Conservation (phyloP, 1,140 invertebrate species). For the Sycophaga agraensis region DNA sequence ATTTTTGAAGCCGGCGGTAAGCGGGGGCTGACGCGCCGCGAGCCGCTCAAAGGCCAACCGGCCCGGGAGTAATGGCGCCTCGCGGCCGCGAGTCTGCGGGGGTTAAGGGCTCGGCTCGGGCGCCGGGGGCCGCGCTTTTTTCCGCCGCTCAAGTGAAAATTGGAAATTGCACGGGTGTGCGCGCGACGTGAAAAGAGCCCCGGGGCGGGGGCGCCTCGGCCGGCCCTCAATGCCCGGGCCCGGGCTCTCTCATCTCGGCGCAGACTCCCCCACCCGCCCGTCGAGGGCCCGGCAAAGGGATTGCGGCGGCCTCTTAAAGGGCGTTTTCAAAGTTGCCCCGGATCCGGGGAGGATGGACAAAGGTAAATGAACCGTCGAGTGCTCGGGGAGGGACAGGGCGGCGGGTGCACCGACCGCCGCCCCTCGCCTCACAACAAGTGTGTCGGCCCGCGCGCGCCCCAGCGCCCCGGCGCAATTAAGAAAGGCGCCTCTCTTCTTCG, state of each 20-base stretch:
- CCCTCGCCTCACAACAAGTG: slow-evolving; percentile 11
- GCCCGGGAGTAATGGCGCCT: neutral
- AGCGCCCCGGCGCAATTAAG: too few species aligned
- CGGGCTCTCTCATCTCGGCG: slow-evolving; percentile 15
- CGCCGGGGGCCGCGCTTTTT: too few species aligned
- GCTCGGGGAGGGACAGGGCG: slow-evolving; percentile 15
- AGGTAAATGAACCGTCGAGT: slow-evolving; percentile 36
- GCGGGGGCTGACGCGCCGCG: too few species aligned
- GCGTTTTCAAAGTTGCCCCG: slow-evolving; percentile 13
- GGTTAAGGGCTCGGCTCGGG: neutral
- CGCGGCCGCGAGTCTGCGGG: neutral
- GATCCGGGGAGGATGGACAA: neutral
- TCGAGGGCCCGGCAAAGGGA: slow-evolving; percentile 2
- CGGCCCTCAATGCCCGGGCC: slow-evolving; percentile 5
- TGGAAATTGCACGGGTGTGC: too few species aligned
- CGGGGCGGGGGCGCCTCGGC: neutral
- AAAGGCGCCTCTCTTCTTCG: too few species aligned
- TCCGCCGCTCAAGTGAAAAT: too few species aligned
- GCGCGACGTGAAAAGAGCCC: too few species aligned
- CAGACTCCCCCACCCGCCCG: too few species aligned
- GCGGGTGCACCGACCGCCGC: too few species aligned
- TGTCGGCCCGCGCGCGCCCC: too few species aligned
- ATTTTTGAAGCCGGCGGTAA: too few species aligned
- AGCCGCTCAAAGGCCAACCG: too few species aligned
- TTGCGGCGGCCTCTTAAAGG: neutral